Conservation (phyloP, 2,888 invertebrate genomes). For the Scrobipalpa costella region DNA sequence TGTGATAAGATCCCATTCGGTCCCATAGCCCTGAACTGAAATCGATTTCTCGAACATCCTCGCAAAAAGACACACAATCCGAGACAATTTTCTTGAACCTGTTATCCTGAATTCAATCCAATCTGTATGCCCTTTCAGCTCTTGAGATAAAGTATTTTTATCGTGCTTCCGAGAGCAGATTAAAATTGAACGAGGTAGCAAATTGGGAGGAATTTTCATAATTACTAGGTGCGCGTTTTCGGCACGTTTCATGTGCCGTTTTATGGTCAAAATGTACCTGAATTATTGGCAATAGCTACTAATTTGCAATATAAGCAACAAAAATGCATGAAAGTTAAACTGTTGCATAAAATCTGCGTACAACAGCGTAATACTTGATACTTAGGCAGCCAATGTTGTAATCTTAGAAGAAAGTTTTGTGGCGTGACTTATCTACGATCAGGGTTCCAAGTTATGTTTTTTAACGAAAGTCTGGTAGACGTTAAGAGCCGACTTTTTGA, state of each 20-base stretch:
- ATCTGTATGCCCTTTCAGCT: conserved; percentile 9
- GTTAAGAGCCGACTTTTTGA: conserved; percentile 4
- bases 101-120: conserved; percentile 21
- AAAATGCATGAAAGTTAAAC: not conserved
- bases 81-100: conserved; percentile 19
- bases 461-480: not conserved
- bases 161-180: conserved; percentile 15
- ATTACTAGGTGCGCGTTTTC: conserved; percentile 19
- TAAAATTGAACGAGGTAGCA: conserved; percentile 23
- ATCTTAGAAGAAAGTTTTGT: conserved; percentile 11
- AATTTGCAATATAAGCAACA: conserved; percentile 10
- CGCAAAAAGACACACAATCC: conserved; percentile 1
- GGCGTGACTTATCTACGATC: conserved; percentile 19
- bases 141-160: conserved; percentile 16
- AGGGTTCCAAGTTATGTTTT: not conserved
- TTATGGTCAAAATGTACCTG: not conserved
- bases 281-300: conserved; percentile 9
- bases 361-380: not conserved
- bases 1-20: conserved; percentile 1
- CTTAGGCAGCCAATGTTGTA: conserved; percentile 7
- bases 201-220: conserved; percentile 25
- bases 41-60: conserved; percentile 1
- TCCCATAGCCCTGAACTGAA: not conserved
- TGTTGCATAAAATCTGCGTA: conserved; percentile 6
- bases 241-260: not conserved